Evolutionary conservation across 2,888 invertebrate genomes (phyloP).

Genomic region (Stramonita haemastoma): DNA sequence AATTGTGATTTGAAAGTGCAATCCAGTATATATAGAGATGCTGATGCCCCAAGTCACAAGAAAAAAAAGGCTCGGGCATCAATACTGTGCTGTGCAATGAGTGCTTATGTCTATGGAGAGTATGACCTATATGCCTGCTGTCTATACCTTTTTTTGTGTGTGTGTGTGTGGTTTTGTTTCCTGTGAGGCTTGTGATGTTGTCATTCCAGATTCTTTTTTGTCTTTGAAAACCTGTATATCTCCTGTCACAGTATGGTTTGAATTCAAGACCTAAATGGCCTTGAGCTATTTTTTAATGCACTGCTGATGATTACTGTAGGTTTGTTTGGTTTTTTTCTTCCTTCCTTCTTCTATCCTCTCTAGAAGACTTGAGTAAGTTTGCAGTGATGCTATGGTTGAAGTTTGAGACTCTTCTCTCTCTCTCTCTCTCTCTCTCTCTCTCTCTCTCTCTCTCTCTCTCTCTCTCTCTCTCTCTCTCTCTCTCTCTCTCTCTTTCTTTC

Average conservation of each 20-base stretch:
- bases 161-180: not conserved
- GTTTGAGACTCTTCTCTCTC: not conserved
- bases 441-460: not conserved
- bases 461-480: not conserved
- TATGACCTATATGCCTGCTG: not conserved
- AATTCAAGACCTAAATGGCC: not conserved
- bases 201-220: not conserved
- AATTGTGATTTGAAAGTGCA: conserved; percentile 30
- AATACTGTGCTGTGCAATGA: not conserved
- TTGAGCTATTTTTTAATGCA: not conserved
- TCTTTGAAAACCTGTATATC: not conserved
- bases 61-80: not conserved
- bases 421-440: too few relatives aligned
- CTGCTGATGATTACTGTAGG: not conserved
- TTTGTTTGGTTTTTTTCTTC: not conserved
- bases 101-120: not conserved
- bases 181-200: not conserved
- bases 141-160: not conserved
- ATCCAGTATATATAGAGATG: not conserved
- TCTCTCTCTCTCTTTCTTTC: not conserved
- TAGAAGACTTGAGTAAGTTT: not conserved
- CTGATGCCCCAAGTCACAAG: not conserved
- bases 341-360: not conserved
- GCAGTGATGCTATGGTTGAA: not conserved
- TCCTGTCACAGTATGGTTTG: not conserved